Evolutionary conservation across 2,797 vertebrate genomes (phyloP), one percentile per base, ranked within the genome.

Genomic region (Enteromius mattozi): DNA sequence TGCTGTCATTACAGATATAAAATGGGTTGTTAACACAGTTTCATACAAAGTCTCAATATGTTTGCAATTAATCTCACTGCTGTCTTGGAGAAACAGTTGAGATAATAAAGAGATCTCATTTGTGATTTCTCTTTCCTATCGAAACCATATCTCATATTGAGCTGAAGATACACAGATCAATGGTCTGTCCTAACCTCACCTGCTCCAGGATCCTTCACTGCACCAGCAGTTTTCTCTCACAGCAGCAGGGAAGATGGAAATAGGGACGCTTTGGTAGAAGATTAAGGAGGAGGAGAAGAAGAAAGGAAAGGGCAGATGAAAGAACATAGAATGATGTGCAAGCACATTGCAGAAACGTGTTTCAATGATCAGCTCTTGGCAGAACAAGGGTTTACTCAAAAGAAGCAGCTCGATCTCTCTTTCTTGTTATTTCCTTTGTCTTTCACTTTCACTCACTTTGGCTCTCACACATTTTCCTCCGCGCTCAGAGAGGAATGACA

Each of bases 271-370:
- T 30, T 42, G 82, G 19, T 56, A 27, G 65, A 72, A 35, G 59
- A 70, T 45, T 83, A 42, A 77, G 30, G 27, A 17, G 14, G 45
- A 45, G 54, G 27, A 47, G 59, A 40, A 51, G 30, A 75, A 71
- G 76, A 83, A 47, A 83, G 56, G 6, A 17, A 49, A 47, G 33
- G 35, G 70, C 30, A 82, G 78, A 88, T 80, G 70, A 71, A 84
- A 84, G 61, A 24, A 85, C 40, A 35, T 27, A n/a, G 42, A 69
- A 6, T 42, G 42, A 40, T 54, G 76, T 68, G 79, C 42, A 16
- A 37, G 49, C 61, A 74, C 49, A 51, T 42, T 30, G 42, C 40
- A 51, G 49, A 76, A 37, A 24, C 12, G 2, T 63, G 54, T 84
- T 78, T 77, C 19, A 40, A 6, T 72, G 47, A 78, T 78, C n/a